Evolutionary conservation across 2,888 invertebrate genomes (phyloP).

Genomic region (Ashinkailepas kermadecensis): DNA sequence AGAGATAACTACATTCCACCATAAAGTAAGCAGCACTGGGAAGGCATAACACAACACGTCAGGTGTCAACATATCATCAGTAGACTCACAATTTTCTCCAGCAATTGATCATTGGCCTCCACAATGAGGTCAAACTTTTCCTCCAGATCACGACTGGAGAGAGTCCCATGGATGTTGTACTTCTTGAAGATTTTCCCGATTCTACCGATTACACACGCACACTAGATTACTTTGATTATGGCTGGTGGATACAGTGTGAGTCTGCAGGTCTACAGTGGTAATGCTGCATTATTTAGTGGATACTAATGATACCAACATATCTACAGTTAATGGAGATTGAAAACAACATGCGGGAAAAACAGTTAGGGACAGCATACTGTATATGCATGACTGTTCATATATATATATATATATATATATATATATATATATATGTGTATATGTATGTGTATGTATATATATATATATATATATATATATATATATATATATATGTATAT

Average conservation of each 20-base stretch:
- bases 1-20: too few species aligned
- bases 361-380: too few species aligned
- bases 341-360: neutral
- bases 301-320: neutral
- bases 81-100: slow-evolving; percentile 65
- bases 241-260: neutral
- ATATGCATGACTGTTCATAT: too few species aligned
- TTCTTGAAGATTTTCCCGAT: slow-evolving; percentile 29
- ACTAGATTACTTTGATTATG: too few species aligned
- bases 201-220: slow-evolving; percentile 14
- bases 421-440: too few species aligned
- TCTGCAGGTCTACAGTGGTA: neutral
- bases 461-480: too few species aligned
- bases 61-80: too few species aligned
- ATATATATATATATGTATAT: too few species aligned
- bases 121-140: slow-evolving; percentile 67
- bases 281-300: neutral
- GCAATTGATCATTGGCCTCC: slow-evolving; percentile 72
- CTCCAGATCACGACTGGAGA: slow-evolving; percentile 42
- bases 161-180: slow-evolving; percentile 29
- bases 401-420: too few species aligned
- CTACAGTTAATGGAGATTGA: neutral
- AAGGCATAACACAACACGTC: too few species aligned
- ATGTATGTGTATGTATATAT: too few species aligned
- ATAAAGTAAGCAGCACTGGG: too few species aligned